Base-by-base conservation (phyloP, 2,113 vertebrate species). In the Dicentrarchus labrax region DNA sequence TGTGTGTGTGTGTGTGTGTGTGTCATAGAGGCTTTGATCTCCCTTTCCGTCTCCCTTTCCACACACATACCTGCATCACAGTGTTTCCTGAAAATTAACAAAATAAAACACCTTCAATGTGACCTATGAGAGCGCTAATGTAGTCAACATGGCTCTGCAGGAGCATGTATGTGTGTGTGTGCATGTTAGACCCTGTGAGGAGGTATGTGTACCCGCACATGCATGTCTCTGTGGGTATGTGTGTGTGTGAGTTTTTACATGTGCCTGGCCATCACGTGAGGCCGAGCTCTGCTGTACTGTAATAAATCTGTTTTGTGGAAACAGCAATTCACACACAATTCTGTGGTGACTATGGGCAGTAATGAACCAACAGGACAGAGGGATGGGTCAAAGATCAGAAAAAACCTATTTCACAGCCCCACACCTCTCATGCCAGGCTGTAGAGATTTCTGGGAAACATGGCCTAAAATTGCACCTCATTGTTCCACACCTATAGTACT, bases 341-440 rank as follows among this genome's bases (percentile, higher is more conserved):
- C 39, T 22, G 47, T 24, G 36, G 53, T 54, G 60, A 56, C 47
- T 41, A 12, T 22, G 53, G 10, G 12, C 72, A 65, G 65, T 50
- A 48, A 72, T 8, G 60, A 79, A 69, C 66, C 19, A 3, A 16
- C 53, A 65, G 68, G 68, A 71, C 51, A n/a, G 19, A 30, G 9
- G 13, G 2, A 59, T 0, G 47, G 67, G 45, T 77, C 64, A 66
- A 24, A 62, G 80, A 51, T 85, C 66, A 50, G 15, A 11, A 22
- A 78, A 77, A 87, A 85, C 3, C 68, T 22, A 84, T 85, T 88
- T 83, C 30, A 30, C 69, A 78, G 19, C 17, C 30, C 1, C 11
- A 41, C 19, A 3, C 12, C 16, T 7, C 30, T 60, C 60, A 15
- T 12, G 19, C 5, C 39, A 5, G 41, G 48, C 56, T 69, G 66